A percentile compares a stretch with the other conserved stretches of the same genome.
Evolutionary conservation across 1,140 invertebrate genomes (phyloP).

Genomic region (Caenorhabditis tropicalis): DNA sequence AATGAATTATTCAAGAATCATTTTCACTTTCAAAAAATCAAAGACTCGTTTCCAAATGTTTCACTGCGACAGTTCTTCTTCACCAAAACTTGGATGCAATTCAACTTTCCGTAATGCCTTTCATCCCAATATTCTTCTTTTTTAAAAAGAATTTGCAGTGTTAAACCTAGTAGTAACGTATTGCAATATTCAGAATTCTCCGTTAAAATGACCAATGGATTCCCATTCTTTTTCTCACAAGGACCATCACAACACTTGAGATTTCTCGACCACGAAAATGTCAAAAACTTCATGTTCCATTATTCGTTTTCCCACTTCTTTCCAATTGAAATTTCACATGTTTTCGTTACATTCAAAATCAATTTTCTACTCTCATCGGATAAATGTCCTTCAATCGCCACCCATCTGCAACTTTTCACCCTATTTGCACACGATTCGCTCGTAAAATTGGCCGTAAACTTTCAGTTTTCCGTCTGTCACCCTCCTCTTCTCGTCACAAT

Average conservation of each 20-base stretch:
- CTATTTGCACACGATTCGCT: constrained; percentile 14
- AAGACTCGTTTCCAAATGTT: neutral
- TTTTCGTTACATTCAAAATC: neutral
- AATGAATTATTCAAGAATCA: neutral
- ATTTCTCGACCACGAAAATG: neutral
- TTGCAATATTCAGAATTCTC: too few species aligned
- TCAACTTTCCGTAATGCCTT: too few species aligned
- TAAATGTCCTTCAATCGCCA: constrained; percentile 34
- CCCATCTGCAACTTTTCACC: constrained; percentile 35
- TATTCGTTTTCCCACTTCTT: neutral
- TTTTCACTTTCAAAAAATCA: neutral
- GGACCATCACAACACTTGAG: constrained; percentile 30
- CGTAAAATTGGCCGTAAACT: constrained; percentile 35
- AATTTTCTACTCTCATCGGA: neutral
- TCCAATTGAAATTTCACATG: neutral
- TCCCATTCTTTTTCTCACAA: neutral
- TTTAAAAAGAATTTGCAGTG: too few species aligned
- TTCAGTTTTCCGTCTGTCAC: constrained; percentile 6
- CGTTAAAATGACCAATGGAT: constrained; percentile 5
- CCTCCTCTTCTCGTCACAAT: neutral
- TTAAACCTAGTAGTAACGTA: too few species aligned
- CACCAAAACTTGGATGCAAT: too few species aligned
- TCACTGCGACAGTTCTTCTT: too few species aligned
- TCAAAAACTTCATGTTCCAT: neutral
- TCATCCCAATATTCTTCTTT: too few species aligned